A percentile compares a stretch with the other conserved stretches of the same genome.
phyloP scores from a whole-genome alignment of 2,113 vertebrate genomes.

The Nesoenas mayeri region DNA sequence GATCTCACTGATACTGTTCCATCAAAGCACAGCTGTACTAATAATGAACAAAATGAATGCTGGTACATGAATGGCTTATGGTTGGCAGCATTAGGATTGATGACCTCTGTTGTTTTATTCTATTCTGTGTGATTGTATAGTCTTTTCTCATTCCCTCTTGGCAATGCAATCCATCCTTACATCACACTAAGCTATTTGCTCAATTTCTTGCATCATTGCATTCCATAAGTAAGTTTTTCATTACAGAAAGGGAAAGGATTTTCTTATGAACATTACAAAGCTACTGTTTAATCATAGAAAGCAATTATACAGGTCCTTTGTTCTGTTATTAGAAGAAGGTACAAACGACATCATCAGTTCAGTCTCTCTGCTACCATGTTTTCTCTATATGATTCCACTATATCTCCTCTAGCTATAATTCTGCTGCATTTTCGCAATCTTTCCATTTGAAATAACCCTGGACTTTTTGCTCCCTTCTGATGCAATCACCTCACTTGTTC shows the following conservation, averaged over 20 bases:
- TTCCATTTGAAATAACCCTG: not conserved
- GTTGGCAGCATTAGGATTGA: not conserved
- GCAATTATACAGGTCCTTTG: conserved; percentile 11
- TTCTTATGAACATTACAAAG: conserved; percentile 16
- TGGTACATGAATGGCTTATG: not conserved
- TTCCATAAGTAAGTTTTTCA: conserved; percentile 47
- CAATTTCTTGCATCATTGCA: conserved; percentile 48
- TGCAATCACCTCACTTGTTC: not conserved
- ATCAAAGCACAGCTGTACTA: not conserved
- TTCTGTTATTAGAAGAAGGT: not conserved
- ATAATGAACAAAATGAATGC: not conserved
- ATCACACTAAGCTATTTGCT: conserved; percentile 12
- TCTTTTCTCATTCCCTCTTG: not conserved
- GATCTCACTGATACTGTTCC: not conserved
- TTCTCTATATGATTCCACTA: not conserved
- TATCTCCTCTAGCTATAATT: not conserved
- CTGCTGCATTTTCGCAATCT: not conserved
- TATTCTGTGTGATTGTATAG: not conserved
- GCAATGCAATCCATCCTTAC: not conserved
- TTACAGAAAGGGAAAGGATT: not conserved
- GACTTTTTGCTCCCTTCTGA: not conserved
- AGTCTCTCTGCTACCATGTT: not conserved
- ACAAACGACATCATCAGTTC: not conserved
- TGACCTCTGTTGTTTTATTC: not conserved
- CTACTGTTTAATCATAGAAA: not conserved